Evolutionary conservation across 2,113 vertebrate genomes (phyloP), one percentile per base, ranked within the genome.

Genomic region (Neolamprologus kungweensis): DNA sequence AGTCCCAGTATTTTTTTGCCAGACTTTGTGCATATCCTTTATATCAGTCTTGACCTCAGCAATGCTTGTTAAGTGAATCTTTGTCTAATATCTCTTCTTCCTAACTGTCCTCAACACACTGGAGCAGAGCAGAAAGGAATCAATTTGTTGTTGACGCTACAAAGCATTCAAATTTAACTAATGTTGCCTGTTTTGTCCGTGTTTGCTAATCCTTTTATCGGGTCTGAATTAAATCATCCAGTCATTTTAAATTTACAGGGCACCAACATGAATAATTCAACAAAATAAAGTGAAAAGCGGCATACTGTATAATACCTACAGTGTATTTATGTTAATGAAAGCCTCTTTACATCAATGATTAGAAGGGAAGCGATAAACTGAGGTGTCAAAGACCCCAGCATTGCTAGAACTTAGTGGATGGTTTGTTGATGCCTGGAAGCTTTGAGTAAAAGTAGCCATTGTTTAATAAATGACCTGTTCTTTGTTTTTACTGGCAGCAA

Each of bases 391-490:
- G 68, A 40, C 8, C 23, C 23, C 21, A 11, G 80, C 82, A 83
- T 89, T 54, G 80, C 54, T 17, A 71, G n/a, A 83, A 85, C 51
- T 42, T 60, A 71, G 60, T 58, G 85, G 57, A 75, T 45, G 60
- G 58, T 87, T 86, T 88, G 87, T 82, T 84, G 87, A 85, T 87
- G 82, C 71, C 90, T 78, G 60, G 87, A 81, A 93, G 90, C 81
- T 83, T 86, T 50, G 82, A 89, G 65, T 91, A 84, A 85, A 91
- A 90, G 86, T 81, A 84, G 84, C 86, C 80, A 86, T 84, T 33
- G 23, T 92, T 92, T 91, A 93, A 94, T 92, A 92, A 94, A 93
- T 86, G 28, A 89, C 85, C 89, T 23, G 82, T 82, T 87, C 87
- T 88, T 54, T 37, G 63, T 85, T 84, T 88, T 86, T 19, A 63